Evolutionary conservation across 2,888 invertebrate species (phyloP).

Genomic region (Frankliniella fusca): DNA sequence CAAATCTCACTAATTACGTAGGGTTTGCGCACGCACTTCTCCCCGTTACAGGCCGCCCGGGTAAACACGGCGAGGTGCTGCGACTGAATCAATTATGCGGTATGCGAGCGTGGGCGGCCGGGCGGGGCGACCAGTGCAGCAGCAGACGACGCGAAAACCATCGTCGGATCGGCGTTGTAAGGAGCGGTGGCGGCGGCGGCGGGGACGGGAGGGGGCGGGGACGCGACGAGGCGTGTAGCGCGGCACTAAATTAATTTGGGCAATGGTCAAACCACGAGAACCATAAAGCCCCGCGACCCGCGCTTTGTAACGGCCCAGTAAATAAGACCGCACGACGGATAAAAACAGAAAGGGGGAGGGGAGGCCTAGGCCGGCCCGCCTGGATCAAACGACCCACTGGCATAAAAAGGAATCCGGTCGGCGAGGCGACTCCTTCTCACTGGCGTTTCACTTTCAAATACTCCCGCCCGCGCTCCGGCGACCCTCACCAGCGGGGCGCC

Average conservation of each 20-base stretch:
- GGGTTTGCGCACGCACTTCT: background rate
- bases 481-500: too few relatives aligned
- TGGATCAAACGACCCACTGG: constrained; percentile 8
- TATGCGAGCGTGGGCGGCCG: background rate
- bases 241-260: constrained; percentile 2
- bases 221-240: too few relatives aligned
- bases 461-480: too few relatives aligned
- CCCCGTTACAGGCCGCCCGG: background rate
- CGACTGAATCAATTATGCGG: background rate
- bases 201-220: too few relatives aligned
- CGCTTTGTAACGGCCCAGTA: background rate
- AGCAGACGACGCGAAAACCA: background rate
- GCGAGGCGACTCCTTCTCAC: too few relatives aligned
- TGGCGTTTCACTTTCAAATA: too few relatives aligned
- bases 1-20: background rate
- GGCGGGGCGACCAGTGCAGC: background rate
- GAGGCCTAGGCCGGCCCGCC: background rate
- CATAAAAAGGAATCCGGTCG: constrained; percentile 1
- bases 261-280: background rate
- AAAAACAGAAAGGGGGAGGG: background rate
- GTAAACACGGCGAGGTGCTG: background rate
- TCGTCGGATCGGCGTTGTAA: background rate
- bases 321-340: constrained; percentile 8
- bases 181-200: background rate
- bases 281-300: background rate